Percentiles rank a stretch among this genome's conserved stretches.
Evolutionary conservation across 1,140 invertebrate species (phyloP).

Genomic region (Bombus confusus): DNA sequence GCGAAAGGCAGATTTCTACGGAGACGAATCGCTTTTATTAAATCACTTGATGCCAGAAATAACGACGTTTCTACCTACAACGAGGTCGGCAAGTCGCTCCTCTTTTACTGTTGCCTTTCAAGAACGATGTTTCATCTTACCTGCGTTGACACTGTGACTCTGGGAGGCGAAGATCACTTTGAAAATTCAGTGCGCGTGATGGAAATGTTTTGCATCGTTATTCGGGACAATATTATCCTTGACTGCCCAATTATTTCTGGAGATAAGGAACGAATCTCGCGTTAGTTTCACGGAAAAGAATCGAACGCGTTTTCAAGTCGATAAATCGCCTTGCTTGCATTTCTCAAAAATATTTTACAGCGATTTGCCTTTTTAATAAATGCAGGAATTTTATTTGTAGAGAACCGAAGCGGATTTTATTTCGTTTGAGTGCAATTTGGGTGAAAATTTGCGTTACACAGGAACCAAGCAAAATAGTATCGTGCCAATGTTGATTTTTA

Average conservation of each 20-base stretch:
- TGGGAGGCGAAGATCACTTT: neutral
- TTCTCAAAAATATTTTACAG: neutral
- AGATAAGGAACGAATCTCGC: neutral
- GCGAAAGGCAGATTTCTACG: neutral
- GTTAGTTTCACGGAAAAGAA: neutral
- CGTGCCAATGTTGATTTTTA: neutral
- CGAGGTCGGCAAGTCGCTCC: conserved; percentile 20
- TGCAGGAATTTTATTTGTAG: neutral
- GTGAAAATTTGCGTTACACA: neutral
- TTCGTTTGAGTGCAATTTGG: neutral
- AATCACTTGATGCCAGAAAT: conserved; percentile 44
- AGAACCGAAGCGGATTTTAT: neutral
- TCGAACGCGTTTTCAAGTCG: neutral
- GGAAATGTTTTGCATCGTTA: neutral
- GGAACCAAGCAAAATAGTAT: neutral
- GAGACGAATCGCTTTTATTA: conserved; percentile 43
- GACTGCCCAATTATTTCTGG: neutral
- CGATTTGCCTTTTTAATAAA: neutral
- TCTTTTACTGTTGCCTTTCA: conserved; percentile 2
- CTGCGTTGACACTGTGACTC: neutral
- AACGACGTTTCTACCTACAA: conserved; percentile 46
- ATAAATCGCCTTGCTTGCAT: neutral
- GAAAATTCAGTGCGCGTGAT: neutral
- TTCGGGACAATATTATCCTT: neutral
- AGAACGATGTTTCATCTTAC: neutral